Conservation (phyloP, 2,888 invertebrate genomes). For the Steinernema scapterisci region DNA sequence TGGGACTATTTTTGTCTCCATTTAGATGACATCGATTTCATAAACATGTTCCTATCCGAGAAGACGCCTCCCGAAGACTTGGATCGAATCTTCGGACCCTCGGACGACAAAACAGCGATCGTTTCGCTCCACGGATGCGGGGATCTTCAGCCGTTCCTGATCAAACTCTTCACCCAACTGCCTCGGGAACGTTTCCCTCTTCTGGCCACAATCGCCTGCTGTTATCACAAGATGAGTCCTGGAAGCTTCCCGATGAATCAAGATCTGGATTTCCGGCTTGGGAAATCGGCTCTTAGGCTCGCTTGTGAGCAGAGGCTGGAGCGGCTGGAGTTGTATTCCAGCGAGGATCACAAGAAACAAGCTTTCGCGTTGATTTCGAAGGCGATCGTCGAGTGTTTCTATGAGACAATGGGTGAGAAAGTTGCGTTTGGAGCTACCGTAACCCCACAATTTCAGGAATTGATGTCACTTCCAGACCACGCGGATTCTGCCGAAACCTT, state of each 20-base stretch:
- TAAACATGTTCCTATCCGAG: constrained; percentile 10
- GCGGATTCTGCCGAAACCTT: constrained; percentile 16
- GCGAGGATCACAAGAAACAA: constrained; percentile 2
- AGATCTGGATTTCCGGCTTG: not conserved
- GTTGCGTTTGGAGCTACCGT: not conserved
- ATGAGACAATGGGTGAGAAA: not conserved
- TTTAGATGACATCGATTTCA: constrained; percentile 24
- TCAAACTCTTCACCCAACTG: constrained; percentile 32
- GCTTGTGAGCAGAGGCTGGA: constrained; percentile 20
- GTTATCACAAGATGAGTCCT: constrained; percentile 40
- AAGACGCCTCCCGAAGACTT: constrained; percentile 7
- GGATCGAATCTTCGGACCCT: not conserved
- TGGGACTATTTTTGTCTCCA: too few species aligned
- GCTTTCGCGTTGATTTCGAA: constrained; percentile 4
- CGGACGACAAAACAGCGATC: constrained; percentile 33
- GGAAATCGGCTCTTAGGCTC: not conserved
- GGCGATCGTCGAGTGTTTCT: constrained; percentile 4
- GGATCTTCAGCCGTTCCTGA: constrained; percentile 39
- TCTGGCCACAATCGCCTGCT: constrained; percentile 42
- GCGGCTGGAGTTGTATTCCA: not conserved
- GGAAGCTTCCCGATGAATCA: constrained; percentile 4
- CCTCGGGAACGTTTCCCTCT: constrained; percentile 23
- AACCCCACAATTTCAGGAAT: not conserved
- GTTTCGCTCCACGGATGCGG: constrained; percentile 44
- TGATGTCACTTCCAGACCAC: not conserved